Evolutionary conservation across 1,140 invertebrate genomes (phyloP), one percentile per base, ranked within the genome.

Genomic region (Eumaeus atala): DNA sequence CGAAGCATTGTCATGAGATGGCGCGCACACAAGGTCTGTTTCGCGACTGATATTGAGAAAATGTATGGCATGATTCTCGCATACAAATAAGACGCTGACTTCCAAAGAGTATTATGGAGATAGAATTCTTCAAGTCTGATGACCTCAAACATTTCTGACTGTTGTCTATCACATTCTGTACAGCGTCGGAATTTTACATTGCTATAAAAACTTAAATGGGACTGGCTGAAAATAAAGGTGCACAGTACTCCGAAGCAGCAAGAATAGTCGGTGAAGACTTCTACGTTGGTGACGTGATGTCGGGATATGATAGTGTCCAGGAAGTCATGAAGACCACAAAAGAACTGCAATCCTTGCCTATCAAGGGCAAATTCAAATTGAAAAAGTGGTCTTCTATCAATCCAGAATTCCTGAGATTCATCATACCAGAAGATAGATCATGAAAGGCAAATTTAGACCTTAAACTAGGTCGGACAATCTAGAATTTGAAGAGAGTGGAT

Each of bases 61-160:
- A 66, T 66, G 63, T 55, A 62, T 42, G 49, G 59, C 5, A 54
- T 56, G 37, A 51, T 65, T 36, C 54, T 33, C 17, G 51, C 54
- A 3, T 5, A 21, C 6, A 34, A 52, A 6, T 10, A 54, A 16
- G 50, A 60, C 36, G 35, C 7, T 16, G 59, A 61, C 51, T 62
- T 48, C 51, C 63, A 65, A 36, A 47, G 56, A n/a, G 55, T 57
- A 55, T 11, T 59, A 9, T 63, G 57, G 57, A 53, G 48, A 58
- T 36, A 50, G 6, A 50, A 48, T 9, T 3, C 11, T 14, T 14
- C 38, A 28, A 36, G 36, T 35, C 52, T 21, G 47, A 54, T 49
- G 16, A 52, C 47, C 35, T 56, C 6, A 21, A 48, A 49, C 54
- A 62, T 52, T 55, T 42, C 1, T 36, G 54, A 48, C 21, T 65